Base-by-base conservation (phyloP, 2,888 invertebrate genomes). In the Stenotaenia linearis region DNA sequence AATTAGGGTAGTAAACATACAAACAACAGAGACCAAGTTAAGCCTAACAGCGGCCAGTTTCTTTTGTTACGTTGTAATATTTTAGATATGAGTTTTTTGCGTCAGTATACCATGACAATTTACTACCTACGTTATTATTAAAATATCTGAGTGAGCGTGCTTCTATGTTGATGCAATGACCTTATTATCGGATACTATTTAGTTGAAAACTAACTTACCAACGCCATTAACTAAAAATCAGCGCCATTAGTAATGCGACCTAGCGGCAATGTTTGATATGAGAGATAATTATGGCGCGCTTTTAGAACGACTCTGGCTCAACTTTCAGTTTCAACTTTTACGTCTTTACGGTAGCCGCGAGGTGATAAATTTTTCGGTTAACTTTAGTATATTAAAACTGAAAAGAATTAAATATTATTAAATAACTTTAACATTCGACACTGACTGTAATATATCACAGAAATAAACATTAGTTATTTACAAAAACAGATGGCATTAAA, bases 141-240 rank as follows among this genome's bases (percentile, higher is more conserved):
- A 10, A 9, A 6, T 6, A 25, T 25, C 23, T 61, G 9, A 10
- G 23, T 15, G 3, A 61, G 25, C 15, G 15, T 61, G 15, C 25
- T 61, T 28, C 23, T 15, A 25, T 23, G 25, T 6, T 61, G 25
- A 28, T 23, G 12, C 25, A 15, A 61, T 9, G 23, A 23, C 25
- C 28, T 61, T 61, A 28, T 28, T 25, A 61, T 10, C 15, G 12
- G 2, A 61, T 25, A 28, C 21, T 25, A 28, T 61, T 25, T 61
- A 61, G 61, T 61, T 61, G 28, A 61, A 61, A 61, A 61, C 23
- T 61, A 23, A 61, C 25, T 61, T 61, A 61, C 61, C 61, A 61
- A 61, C 61, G 23, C 61, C 61, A 61, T 61, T 61, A 61, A 61
- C 61, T 61, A 61, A 28, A 61, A 61, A 61, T 61, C 61, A 61